These are phyloP conservation scores for Polyommatus icarus DNA, from an alignment of 2,888 invertebrate genomes.

Conservation along the genomic window DNA sequence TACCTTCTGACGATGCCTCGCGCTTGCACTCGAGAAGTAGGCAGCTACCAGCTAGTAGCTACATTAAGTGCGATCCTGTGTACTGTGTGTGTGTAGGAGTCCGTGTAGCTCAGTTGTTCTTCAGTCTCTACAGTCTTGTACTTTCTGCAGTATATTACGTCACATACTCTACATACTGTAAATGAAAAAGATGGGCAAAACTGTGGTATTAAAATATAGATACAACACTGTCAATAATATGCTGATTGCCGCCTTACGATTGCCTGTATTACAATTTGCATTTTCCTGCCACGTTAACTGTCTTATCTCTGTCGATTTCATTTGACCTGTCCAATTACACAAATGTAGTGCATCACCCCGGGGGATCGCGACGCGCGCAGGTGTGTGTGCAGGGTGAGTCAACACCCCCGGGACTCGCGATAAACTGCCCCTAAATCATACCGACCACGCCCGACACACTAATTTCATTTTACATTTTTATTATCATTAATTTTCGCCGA, in stretches of 20 bases:
- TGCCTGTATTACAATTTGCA: background rate
- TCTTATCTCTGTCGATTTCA: conserved; percentile 1
- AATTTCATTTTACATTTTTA: conserved; percentile 21
- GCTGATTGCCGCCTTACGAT: too few relatives aligned
- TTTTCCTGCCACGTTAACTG: background rate
- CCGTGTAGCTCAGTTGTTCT: background rate
- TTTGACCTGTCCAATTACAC: conserved; percentile 22
- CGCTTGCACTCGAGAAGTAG: background rate
- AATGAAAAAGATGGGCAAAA: background rate
- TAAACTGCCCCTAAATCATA: conserved; percentile 19
- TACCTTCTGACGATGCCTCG: background rate
- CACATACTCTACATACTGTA: background rate
- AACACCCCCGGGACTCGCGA: conserved; percentile 7
- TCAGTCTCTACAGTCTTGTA: background rate
- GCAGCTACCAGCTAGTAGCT: background rate
- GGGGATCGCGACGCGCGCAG: background rate
- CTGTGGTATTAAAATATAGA: too few relatives aligned
- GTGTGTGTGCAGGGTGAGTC: conserved; percentile 1
- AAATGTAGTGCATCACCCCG: conserved; percentile 16
- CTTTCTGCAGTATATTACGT: background rate
- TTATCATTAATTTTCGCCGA: conserved; percentile 7
- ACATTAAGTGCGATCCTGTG: conserved; percentile 7
- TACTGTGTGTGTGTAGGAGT: background rate
- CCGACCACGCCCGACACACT: conserved; percentile 13
- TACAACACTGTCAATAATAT: too few relatives aligned